These are phyloP conservation scores for Anseranas semipalmata DNA, from an alignment of 2,113 vertebrate genomes.

Conservation along the genomic window DNA sequence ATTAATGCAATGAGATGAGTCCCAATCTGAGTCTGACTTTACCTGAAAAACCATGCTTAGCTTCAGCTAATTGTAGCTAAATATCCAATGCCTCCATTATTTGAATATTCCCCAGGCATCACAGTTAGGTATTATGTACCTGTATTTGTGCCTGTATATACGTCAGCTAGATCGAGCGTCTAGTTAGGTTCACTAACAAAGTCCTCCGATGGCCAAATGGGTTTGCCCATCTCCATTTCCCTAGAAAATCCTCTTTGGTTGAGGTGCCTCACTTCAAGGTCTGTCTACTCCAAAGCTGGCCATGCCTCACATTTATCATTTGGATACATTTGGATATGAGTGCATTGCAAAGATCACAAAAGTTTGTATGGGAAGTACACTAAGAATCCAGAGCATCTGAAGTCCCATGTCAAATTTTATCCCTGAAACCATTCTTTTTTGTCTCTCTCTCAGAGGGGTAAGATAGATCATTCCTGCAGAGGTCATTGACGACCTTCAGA, in stretches of 20 bases:
- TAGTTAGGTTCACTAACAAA: background rate
- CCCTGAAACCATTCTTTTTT: background rate
- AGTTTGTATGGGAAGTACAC: background rate
- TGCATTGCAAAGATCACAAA: background rate
- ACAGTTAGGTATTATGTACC: background rate
- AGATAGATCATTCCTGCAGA: background rate
- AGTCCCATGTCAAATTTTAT: background rate
- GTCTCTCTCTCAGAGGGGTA: background rate
- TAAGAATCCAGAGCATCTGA: background rate
- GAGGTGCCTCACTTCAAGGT: background rate
- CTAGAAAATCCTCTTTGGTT: background rate
- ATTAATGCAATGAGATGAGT: background rate
- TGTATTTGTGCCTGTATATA: background rate
- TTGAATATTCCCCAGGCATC: background rate
- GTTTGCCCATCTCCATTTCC: background rate
- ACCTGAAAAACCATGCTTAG: fast-evolving
- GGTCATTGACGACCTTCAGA: background rate
- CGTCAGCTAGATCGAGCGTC: background rate
- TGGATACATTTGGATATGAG: background rate
- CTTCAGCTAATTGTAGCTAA: background rate
- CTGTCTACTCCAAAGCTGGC: background rate
- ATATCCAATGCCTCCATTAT: background rate
- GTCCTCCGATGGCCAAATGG: background rate
- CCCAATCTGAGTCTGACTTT: background rate
- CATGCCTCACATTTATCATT: background rate